Evolutionary conservation across 2,888 invertebrate species (phyloP).

Genomic region (Pedicia rivosa): DNA sequence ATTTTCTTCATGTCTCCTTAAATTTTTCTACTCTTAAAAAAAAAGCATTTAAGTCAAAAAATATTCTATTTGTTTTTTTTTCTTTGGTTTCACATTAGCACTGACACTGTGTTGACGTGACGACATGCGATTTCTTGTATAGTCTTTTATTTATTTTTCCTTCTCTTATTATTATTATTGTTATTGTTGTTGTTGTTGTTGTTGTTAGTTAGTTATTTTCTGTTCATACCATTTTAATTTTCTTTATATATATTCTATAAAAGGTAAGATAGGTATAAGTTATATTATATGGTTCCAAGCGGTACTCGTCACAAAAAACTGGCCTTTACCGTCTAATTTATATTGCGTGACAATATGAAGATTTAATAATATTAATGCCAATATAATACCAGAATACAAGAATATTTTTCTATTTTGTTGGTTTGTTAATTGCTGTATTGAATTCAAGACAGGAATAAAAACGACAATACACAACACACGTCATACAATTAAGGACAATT

Average conservation of each 20-base stretch:
- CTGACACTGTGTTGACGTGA: not conserved
- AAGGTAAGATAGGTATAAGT: too few species aligned
- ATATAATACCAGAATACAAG: not conserved
- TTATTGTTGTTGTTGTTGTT: too few species aligned
- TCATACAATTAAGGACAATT: too few species aligned
- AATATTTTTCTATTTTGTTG: not conserved
- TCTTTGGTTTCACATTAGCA: not conserved
- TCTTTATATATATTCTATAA: too few species aligned
- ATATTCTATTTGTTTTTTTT: too few species aligned
- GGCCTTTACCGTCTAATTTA: not conserved
- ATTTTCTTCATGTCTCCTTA: too few species aligned
- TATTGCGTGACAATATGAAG: not conserved
- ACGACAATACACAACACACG: too few species aligned
- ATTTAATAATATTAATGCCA: not conserved
- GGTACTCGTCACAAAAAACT: not conserved
- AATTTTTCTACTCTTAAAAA: too few species aligned
- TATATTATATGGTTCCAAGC: not conserved
- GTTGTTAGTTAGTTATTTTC: not conserved
- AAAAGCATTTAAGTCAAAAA: too few species aligned
- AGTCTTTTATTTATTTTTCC: not conserved
- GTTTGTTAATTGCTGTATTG: not conserved
- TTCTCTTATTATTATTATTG: not conserved
- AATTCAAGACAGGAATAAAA: too few species aligned
- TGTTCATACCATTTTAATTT: not conserved
- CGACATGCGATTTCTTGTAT: not conserved